phyloP scores from a whole-genome alignment of 2,888 invertebrate species.

The Molorchus minor region DNA sequence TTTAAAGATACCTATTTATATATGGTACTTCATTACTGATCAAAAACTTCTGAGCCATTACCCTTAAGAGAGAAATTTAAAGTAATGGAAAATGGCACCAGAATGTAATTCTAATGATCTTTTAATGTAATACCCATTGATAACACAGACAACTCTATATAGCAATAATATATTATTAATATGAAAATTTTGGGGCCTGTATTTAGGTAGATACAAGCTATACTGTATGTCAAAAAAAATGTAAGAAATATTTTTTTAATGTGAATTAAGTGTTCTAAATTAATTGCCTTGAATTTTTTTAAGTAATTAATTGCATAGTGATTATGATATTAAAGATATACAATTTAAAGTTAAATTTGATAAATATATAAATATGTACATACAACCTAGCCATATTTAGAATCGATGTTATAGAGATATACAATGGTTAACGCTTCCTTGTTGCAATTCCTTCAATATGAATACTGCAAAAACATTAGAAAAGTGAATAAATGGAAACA shows the following conservation, averaged over 20 bases:
- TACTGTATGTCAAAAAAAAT: no score
- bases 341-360: no score
- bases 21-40: background rate
- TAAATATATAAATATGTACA: conserved; percentile 13
- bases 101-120: conserved; percentile 1
- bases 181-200: conserved; percentile 16
- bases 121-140: conserved; percentile 3
- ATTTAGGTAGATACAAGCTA: conserved; percentile 30
- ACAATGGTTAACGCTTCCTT: conserved; percentile 19
- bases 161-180: conserved; percentile 14
- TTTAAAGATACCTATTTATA: conserved; percentile 7
- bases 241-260: no score
- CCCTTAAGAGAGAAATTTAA: background rate
- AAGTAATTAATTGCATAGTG: no score
- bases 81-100: background rate
- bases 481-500: conserved; percentile 6
- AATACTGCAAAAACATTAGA: conserved; percentile 23
- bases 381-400: conserved; percentile 23
- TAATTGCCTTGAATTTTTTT: no score
- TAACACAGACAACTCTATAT: conserved; percentile 23
- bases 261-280: no score
- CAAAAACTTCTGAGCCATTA: background rate
- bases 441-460: conserved; percentile 27
- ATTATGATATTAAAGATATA: no score
- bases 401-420: conserved; percentile 32